phyloP scores from a whole-genome alignment of 2,888 invertebrate species.

The Hofmannophila pseudospretella region DNA sequence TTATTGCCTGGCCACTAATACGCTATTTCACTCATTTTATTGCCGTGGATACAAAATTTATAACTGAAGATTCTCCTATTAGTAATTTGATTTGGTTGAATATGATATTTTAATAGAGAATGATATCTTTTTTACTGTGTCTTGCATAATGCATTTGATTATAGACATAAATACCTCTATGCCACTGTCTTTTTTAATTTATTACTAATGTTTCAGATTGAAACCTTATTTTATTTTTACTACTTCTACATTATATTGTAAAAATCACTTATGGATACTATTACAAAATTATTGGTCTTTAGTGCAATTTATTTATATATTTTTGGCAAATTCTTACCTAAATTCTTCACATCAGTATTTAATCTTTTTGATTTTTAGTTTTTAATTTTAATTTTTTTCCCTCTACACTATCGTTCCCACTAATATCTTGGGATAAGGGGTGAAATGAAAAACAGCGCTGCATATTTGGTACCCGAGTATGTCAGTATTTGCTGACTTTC shows the following conservation, averaged over 20 bases:
- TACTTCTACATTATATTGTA: no score
- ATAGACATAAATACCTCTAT: conserved; percentile 10
- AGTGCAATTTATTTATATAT: neutral
- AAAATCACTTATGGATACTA: no score
- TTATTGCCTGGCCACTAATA: conserved; percentile 62
- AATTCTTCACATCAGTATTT: no score
- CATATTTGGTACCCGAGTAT: no score
- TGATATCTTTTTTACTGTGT: conserved; percentile 53
- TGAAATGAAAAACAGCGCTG: no score
- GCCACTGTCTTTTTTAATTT: conserved; percentile 11
- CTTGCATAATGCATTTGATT: conserved; percentile 31
- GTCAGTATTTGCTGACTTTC: no score
- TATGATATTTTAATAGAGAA: conserved; percentile 46
- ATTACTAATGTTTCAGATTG: neutral
- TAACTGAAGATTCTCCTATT: conserved; percentile 49
- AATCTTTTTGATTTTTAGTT: no score
- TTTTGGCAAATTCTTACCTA: no score
- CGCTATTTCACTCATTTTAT: conserved; percentile 66
- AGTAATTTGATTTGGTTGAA: conserved; percentile 61
- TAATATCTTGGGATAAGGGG: no score
- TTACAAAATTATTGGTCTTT: no score
- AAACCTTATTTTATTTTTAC: no score
- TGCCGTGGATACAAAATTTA: conserved; percentile 55
- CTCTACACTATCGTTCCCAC: neutral
- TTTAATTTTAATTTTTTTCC: neutral